Conservation (phyloP, 1,140 invertebrate species). For the Steinernema khuongi region DNA sequence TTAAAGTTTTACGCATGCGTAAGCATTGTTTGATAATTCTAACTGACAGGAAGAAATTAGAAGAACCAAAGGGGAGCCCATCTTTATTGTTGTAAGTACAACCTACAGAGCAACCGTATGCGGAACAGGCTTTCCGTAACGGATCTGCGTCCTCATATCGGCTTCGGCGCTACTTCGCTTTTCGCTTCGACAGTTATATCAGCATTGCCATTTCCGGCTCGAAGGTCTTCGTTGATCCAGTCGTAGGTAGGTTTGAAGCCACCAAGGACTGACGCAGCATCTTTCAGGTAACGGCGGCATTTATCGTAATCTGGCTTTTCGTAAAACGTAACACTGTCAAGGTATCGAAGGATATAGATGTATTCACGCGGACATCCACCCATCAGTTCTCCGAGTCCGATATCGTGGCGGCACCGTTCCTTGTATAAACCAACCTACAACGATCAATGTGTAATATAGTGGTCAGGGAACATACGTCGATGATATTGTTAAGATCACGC, state of each 20-base stretch:
- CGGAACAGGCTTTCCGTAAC: no score
- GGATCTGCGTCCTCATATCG: no score
- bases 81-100: no score
- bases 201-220: neutral
- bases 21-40: no score
- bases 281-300: neutral
- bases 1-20: no score
- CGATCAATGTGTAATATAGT: neutral
- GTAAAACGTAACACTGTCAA: conserved; percentile 31
- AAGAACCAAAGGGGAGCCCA: no score
- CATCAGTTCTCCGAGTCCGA: conserved; percentile 38
- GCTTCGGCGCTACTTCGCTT: no score
- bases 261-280: neutral
- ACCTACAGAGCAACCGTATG: no score
- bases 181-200: neutral
- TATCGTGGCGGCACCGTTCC: conserved; percentile 34
- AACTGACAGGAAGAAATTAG: no score
- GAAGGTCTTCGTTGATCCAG: neutral
- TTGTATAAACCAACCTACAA: conserved; percentile 35
- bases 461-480: conserved; percentile 15
- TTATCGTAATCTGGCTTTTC: conserved; percentile 32
- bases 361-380: conserved; percentile 36
- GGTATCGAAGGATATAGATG: conserved; percentile 30
- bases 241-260: neutral
- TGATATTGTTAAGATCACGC: conserved; percentile 26